A percentile compares a stretch with the other conserved stretches of the same genome.
These are phyloP conservation scores for Cheumatopsyche charites DNA, from an alignment of 1,140 invertebrate species.

Conservation along the genomic window DNA sequence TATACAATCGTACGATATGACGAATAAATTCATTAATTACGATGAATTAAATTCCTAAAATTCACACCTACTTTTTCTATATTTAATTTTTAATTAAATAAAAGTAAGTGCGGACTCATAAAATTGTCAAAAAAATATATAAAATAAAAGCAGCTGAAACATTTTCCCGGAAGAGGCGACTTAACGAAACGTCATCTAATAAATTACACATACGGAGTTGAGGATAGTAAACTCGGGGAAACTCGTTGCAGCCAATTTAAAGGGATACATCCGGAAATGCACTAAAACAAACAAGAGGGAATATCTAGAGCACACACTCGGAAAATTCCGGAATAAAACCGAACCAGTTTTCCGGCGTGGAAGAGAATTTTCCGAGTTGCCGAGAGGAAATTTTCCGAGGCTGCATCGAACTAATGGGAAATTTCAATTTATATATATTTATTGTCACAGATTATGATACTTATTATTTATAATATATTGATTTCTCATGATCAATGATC, in stretches of 20 bases:
- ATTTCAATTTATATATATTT: not conserved
- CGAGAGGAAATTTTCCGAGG: not conserved
- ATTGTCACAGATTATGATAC: too few species aligned
- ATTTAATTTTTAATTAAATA: too few species aligned
- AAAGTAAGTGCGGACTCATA: too few species aligned
- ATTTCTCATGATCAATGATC: too few species aligned
- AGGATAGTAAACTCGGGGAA: not conserved
- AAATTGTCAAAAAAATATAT: too few species aligned
- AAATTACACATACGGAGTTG: not conserved
- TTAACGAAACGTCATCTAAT: constrained; percentile 11
- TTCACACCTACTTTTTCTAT: too few species aligned
- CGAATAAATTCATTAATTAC: too few species aligned
- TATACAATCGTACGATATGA: too few species aligned
- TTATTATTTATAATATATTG: too few species aligned
- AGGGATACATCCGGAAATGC: constrained; percentile 11
- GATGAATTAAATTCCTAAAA: too few species aligned
- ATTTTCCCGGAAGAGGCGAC: too few species aligned
- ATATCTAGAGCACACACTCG: not conserved
- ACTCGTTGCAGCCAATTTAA: constrained; percentile 6
- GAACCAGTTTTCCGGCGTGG: not conserved
- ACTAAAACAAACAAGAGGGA: constrained; percentile 12
- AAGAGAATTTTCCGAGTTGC: not conserved
- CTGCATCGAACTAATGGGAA: not conserved
- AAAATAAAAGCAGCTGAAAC: too few species aligned
- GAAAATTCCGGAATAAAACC: not conserved